Percentiles rank a stretch among this genome's conserved stretches.
Conservation (phyloP, 2,888 invertebrate genomes). For the Beris morrisii region DNA sequence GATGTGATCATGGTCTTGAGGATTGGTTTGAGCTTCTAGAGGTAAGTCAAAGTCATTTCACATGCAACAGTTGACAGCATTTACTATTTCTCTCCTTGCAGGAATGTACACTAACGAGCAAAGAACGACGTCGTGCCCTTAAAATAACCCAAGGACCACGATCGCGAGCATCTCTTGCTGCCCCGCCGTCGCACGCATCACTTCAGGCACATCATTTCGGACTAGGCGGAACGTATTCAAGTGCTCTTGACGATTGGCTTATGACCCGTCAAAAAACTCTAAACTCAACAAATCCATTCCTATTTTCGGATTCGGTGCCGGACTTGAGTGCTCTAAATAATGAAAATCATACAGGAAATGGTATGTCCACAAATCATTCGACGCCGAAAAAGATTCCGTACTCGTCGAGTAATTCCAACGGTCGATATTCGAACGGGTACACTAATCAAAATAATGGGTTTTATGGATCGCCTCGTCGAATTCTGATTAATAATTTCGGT, state of each 20-base stretch:
- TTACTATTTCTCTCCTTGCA: slow-evolving; percentile 43
- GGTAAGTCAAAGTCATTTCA: slow-evolving; percentile 47
- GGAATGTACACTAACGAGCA: slow-evolving; percentile 66
- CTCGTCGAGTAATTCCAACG: slow-evolving; percentile 33
- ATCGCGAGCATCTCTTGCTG: slow-evolving; percentile 55
- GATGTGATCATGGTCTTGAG: slow-evolving; percentile 61
- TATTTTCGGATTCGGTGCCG: slow-evolving; percentile 55
- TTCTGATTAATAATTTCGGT: slow-evolving; percentile 53
- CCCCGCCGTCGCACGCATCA: slow-evolving; percentile 54
- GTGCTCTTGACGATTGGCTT: slow-evolving; percentile 61
- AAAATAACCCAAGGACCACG: slow-evolving; percentile 56
- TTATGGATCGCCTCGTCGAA: slow-evolving; percentile 53
- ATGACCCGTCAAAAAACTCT: slow-evolving; percentile 57
- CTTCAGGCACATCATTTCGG: slow-evolving; percentile 52
- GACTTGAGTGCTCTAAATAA: slow-evolving; percentile 54
- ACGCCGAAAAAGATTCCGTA: slow-evolving; percentile 55
- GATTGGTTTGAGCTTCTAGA: slow-evolving; percentile 68
- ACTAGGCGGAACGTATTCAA: slow-evolving; percentile 58
- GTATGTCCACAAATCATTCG: slow-evolving; percentile 54
- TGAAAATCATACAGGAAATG: slow-evolving; percentile 51
- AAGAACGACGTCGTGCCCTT: slow-evolving; percentile 64
- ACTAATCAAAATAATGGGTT: slow-evolving; percentile 51
- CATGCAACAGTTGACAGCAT: not conserved
- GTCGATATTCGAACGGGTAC: slow-evolving; percentile 48
- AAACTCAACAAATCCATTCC: slow-evolving; percentile 52